Base-by-base conservation (phyloP, 2,888 invertebrate genomes). In the Pachymerium ferrugineum region DNA sequence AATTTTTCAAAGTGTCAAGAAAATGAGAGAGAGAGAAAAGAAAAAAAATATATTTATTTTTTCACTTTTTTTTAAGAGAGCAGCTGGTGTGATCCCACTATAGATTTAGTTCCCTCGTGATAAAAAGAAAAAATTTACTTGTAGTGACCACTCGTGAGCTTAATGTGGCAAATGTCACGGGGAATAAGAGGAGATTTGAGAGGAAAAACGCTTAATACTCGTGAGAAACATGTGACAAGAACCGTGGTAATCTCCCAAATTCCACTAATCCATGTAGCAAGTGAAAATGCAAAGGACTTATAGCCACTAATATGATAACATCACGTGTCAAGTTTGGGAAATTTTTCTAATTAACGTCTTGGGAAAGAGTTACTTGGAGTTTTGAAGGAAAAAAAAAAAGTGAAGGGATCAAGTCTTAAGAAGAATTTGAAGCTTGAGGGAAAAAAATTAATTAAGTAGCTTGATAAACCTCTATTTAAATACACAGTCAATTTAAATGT, bases 1-100 rank as follows among this genome's bases (percentile, higher is more conserved):
- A 62, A 62, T 62, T 62, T 62, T 62, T 62, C 62, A 62, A n/a
- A n/a, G 62, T 62, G 62, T n/a, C 62, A 62, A 62, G 62, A 62
- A 62, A 62, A 62, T 62, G 62, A 62, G 62, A 62, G n/a, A 38
- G 12, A n/a, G n/a, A n/a, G n/a, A n/a, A n/a, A n/a, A n/a, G 54
- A 10, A 62, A 62, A 62, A 62, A 62, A 62, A 25, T 62, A 28
- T 25, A n/a, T 14, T 38, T 4, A n/a, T 47, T 8, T 62, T 62
- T 62, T 62, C 14, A 25, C 28, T 62, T 62, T 62, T 62, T 62
- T 62, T 62, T 62, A 62, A 62, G 28, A 22, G 62, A 62, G 62
- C 62, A 62, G 62, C 62, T 62, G 62, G 62, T 62, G 62, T 62
- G 62, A 62, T 62, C 62, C 28, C 62, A 62, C 62, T 62, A 62